Conservation (phyloP, 2,888 invertebrate species). For the Macroteleia sp. region DNA sequence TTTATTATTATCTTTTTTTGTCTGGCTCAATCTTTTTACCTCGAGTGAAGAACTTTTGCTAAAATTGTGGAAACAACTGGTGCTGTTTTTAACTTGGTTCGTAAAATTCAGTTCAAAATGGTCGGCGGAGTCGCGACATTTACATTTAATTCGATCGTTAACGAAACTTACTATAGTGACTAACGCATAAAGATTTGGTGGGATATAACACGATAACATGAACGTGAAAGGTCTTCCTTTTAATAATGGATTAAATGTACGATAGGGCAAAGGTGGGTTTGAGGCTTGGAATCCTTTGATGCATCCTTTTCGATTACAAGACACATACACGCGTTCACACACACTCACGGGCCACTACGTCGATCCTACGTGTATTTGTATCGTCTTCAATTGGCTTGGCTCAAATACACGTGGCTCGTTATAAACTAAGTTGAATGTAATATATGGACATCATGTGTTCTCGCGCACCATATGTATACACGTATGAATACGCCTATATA, state of each 20-base stretch:
- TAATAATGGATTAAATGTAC: slow-evolving; percentile 52
- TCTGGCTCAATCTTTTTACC: neutral
- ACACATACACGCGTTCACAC: slow-evolving; percentile 31
- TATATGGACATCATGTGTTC: slow-evolving; percentile 15
- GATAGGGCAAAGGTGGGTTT: slow-evolving; percentile 43
- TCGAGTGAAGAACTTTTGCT: neutral
- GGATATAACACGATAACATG: slow-evolving; percentile 61
- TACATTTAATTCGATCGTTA: slow-evolving; percentile 49
- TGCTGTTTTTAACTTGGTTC: neutral
- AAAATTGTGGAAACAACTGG: too few species aligned
- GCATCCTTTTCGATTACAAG: slow-evolving; percentile 46
- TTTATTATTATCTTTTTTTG: too few species aligned
- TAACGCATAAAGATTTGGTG: slow-evolving; percentile 64
- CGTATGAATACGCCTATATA: too few species aligned
- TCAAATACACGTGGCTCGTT: slow-evolving; percentile 68
- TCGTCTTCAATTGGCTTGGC: slow-evolving; percentile 13
- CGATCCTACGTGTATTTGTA: slow-evolving; percentile 65
- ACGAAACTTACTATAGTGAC: slow-evolving; percentile 59
- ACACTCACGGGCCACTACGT: slow-evolving; percentile 70
- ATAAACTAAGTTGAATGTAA: slow-evolving; percentile 54
- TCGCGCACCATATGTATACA: neutral
- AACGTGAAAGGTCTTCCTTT: slow-evolving; percentile 55
- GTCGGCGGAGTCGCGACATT: slow-evolving; percentile 16
- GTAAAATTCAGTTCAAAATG: too few species aligned
- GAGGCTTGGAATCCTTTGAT: slow-evolving; percentile 48